phyloP scores from a whole-genome alignment of 2,113 vertebrate genomes.

The Calypte anna region DNA sequence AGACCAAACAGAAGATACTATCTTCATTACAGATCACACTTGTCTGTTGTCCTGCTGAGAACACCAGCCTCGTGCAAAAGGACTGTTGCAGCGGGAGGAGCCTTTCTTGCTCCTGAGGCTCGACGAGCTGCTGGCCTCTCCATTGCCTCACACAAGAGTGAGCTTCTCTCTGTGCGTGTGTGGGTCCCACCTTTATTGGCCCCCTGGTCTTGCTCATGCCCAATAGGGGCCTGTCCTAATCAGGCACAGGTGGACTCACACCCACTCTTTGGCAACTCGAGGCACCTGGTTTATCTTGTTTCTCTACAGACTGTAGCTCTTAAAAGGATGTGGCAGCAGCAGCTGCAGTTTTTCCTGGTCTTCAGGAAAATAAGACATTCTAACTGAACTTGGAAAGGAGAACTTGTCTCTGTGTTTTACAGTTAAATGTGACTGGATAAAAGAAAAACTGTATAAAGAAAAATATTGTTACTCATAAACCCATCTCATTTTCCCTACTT shows the following conservation, averaged over 20 bases:
- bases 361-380: neutral
- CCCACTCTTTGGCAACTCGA: no score
- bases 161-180: no score
- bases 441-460: neutral
- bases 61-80: neutral
- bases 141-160: no score
- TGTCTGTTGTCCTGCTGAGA: neutral
- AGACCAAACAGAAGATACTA: neutral
- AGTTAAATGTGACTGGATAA: neutral
- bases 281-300: no score
- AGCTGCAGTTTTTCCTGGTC: neutral
- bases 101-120: no score
- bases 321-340: neutral
- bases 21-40: neutral
- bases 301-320: neutral
- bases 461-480: neutral
- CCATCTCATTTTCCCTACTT: neutral
- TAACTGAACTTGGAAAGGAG: neutral
- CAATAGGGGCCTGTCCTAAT: no score
- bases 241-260: no score
- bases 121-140: no score
- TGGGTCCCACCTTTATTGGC: no score
- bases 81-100: no score
- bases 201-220: no score
- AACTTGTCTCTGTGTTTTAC: accelerated